phyloP scores from a whole-genome alignment of 2,113 vertebrate genomes.

The Ramphastos sulfuratus region DNA sequence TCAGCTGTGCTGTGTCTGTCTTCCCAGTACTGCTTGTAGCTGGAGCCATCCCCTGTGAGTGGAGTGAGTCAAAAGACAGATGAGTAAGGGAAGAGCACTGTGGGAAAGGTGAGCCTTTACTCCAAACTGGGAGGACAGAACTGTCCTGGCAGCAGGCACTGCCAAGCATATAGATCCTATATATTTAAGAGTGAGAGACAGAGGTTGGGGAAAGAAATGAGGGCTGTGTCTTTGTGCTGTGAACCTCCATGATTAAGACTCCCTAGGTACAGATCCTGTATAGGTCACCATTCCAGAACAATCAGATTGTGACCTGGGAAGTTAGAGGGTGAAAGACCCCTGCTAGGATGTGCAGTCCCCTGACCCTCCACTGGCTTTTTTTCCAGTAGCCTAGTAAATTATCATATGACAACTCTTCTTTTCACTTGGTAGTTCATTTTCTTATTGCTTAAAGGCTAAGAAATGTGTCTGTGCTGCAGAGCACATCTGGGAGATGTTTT shows the following conservation, averaged over 20 bases:
- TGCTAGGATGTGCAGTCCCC: neutral
- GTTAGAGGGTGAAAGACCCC: neutral
- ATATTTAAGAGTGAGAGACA: neutral
- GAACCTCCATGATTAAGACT: neutral
- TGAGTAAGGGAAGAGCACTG: neutral
- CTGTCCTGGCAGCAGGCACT: neutral
- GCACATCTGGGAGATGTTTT: conserved; percentile 20
- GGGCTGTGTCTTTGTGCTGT: fast-evolving
- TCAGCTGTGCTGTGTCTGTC: neutral
- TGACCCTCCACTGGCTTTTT: neutral
- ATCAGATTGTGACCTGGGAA: neutral
- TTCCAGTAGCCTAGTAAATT: neutral
- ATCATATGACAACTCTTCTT: neutral
- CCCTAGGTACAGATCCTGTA: neutral
- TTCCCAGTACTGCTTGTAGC: neutral
- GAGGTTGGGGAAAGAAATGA: neutral
- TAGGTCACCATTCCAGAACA: neutral
- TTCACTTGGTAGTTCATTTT: conserved; percentile 1
- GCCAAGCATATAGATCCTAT: neutral
- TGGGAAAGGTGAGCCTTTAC: neutral
- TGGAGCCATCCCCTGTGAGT: neutral
- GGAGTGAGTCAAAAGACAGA: neutral
- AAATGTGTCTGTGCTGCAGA: conserved; percentile 35
- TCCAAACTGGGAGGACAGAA: neutral
- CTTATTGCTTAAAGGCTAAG: conserved; percentile 28